Percentiles rank a stretch among this genome's conserved stretches.
Evolutionary conservation across 2,888 invertebrate genomes (phyloP).

Genomic region (Nineta flava): DNA sequence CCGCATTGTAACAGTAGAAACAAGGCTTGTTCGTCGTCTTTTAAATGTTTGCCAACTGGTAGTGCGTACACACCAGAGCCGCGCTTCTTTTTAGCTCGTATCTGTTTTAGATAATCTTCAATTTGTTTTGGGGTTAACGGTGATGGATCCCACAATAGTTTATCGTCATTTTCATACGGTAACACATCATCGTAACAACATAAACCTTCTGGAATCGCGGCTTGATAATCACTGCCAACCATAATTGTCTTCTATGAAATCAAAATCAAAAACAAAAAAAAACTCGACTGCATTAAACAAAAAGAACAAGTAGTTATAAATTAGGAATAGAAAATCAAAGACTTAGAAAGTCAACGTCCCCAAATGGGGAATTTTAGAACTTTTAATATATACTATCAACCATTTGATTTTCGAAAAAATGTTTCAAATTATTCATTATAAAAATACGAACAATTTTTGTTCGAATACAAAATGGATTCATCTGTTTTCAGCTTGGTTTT

Average conservation of each 20-base stretch:
- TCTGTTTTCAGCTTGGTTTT: too few relatives aligned
- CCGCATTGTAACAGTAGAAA: slow-evolving; percentile 85
- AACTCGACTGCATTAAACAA: background rate
- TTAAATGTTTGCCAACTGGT: slow-evolving; percentile 57
- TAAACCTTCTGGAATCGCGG: slow-evolving; percentile 80
- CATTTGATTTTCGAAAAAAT: too few relatives aligned
- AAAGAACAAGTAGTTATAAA: background rate
- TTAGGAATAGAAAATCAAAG: too few relatives aligned
- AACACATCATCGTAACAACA: slow-evolving; percentile 86
- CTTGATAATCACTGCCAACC: slow-evolving; percentile 91
- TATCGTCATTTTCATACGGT: slow-evolving; percentile 90
- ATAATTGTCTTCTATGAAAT: slow-evolving; percentile 55
- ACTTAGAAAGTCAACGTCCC: too few relatives aligned
- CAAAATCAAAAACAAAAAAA: background rate
- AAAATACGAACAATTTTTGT: too few relatives aligned
- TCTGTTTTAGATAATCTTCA: slow-evolving; percentile 62
- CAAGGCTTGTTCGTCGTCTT: slow-evolving; percentile 82
- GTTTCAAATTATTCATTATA: too few relatives aligned
- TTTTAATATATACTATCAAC: too few relatives aligned
- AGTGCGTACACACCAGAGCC: slow-evolving; percentile 34
- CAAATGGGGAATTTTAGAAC: too few relatives aligned
- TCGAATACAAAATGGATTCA: too few relatives aligned
- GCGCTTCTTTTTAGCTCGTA: slow-evolving; percentile 23
- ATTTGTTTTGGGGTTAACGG: slow-evolving; percentile 53
- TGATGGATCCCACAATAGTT: slow-evolving; percentile 83